These are phyloP conservation scores for Morpho achilles DNA, from an alignment of 2,888 invertebrate species.

Conservation along the genomic window DNA sequence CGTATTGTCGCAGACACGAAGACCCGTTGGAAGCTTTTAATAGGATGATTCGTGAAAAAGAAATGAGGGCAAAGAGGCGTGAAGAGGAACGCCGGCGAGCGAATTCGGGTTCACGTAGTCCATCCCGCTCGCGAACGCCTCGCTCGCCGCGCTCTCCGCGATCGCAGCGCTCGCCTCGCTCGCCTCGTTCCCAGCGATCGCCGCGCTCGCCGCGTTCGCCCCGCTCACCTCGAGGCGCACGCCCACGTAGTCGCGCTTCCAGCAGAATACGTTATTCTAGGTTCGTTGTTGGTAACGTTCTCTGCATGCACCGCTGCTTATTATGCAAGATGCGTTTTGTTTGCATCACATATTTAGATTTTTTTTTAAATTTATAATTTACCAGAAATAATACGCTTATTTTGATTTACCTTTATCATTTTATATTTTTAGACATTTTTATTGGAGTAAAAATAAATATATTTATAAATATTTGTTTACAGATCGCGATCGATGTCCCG, in stretches of 20 bases:
- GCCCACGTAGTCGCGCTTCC: slow-evolving; percentile 54
- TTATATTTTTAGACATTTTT: background rate
- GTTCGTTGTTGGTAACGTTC: slow-evolving; percentile 42
- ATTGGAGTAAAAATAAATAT: too few species aligned
- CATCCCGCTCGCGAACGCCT: slow-evolving; percentile 45
- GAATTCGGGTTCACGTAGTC: slow-evolving; percentile 41
- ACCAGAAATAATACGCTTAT: background rate
- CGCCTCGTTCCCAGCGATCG: slow-evolving; percentile 42
- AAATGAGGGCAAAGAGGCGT: slow-evolving; percentile 83
- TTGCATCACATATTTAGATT: too few species aligned
- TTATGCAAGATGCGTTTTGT: too few species aligned
- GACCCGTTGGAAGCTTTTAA: slow-evolving; percentile 94
- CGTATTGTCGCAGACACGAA: slow-evolving; percentile 79
- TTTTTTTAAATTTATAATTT: too few species aligned
- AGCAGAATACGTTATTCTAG: slow-evolving; percentile 66
- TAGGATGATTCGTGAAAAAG: slow-evolving; percentile 91
- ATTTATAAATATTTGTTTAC: slow-evolving; percentile 19
- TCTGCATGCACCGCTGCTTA: too few species aligned
- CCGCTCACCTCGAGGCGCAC: slow-evolving; percentile 42
- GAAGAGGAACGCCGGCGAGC: slow-evolving; percentile 80
- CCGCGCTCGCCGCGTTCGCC: slow-evolving; percentile 35
- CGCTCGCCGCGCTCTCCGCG: slow-evolving; percentile 45
- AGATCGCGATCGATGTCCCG: slow-evolving; percentile 84
- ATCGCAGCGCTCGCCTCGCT: slow-evolving; percentile 40
- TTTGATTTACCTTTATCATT: background rate